Evolutionary conservation across 2,888 invertebrate species (phyloP).

Genomic region (Morinoia aosen): DNA sequence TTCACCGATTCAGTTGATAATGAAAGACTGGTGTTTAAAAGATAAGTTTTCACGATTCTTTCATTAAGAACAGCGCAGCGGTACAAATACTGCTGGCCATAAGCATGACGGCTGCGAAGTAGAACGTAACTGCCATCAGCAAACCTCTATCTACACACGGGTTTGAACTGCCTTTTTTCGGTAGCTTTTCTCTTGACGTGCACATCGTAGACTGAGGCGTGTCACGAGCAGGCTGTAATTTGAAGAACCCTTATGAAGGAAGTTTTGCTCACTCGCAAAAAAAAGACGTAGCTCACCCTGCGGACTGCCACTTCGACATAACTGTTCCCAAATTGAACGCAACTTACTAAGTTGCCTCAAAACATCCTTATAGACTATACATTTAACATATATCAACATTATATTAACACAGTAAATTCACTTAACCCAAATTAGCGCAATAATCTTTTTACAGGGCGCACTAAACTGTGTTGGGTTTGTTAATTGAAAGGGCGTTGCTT

Average conservation of each 20-base stretch:
- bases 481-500: background rate
- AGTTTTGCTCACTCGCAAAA: background rate
- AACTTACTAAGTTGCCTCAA: background rate
- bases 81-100: background rate
- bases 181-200: background rate
- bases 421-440: no score
- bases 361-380: background rate
- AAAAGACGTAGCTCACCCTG: background rate
- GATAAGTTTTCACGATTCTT: background rate
- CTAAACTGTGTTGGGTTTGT: background rate
- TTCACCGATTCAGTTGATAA: background rate
- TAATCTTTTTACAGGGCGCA: background rate
- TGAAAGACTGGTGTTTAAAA: background rate
- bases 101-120: background rate
- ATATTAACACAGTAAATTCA: no score
- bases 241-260: background rate
- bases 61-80: background rate
- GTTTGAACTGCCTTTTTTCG: background rate
- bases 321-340: background rate
- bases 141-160: background rate
- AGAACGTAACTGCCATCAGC: background rate
- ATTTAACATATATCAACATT: no score
- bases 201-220: background rate
- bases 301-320: background rate
- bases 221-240: constrained; percentile 10